Conservation (phyloP, 1,140 invertebrate species). For the Berghia stephanieae region DNA sequence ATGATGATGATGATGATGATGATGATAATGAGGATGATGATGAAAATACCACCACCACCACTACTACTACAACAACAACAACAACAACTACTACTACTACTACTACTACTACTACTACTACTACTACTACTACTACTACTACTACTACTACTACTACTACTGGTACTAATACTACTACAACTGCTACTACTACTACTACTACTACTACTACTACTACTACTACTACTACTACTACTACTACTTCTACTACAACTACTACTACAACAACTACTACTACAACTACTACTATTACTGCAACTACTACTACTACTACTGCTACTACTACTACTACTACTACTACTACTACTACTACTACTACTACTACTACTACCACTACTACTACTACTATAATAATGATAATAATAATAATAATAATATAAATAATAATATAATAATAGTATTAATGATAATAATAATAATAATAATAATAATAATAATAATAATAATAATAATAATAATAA, state of each 20-base stretch:
- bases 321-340: not conserved
- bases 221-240: not conserved
- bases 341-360: slow-evolving; percentile 9
- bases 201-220: not conserved
- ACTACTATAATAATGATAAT: too few relatives aligned
- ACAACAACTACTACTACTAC: slow-evolving; percentile 24
- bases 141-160: slow-evolving; percentile 24
- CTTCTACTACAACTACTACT: not conserved
- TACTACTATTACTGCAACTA: not conserved
- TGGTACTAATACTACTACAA: too few relatives aligned
- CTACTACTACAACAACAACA: slow-evolving; percentile 40
- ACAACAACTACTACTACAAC: not conserved
- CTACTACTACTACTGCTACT: not conserved
- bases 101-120: slow-evolving; percentile 32
- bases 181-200: not conserved
- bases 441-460: too few relatives aligned
- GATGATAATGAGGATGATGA: too few relatives aligned
- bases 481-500: too few relatives aligned
- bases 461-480: too few relatives aligned
- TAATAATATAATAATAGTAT: too few relatives aligned
- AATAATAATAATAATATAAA: too few relatives aligned
- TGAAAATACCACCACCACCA: slow-evolving; percentile 27
- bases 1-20: too few relatives aligned
- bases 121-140: slow-evolving; percentile 17
- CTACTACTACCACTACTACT: slow-evolving; percentile 5